phyloP scores from a whole-genome alignment of 2,797 vertebrate genomes.

The Sebastes cheni region DNA sequence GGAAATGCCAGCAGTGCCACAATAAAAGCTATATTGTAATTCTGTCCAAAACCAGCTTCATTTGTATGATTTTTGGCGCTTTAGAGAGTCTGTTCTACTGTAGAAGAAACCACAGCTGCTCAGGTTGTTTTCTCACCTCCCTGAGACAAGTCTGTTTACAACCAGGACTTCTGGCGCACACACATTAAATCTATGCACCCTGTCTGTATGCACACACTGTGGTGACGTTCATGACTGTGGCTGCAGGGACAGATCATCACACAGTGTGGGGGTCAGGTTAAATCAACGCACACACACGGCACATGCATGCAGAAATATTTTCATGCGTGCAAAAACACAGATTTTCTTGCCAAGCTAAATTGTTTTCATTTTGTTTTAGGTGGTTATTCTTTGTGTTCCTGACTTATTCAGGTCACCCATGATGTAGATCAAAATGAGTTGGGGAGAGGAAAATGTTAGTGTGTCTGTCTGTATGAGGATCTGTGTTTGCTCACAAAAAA shows the following conservation, averaged over 20 bases:
- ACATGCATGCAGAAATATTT: neutral
- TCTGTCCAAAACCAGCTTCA: slow-evolving; percentile 41
- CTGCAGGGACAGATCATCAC: neutral
- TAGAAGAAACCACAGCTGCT: slow-evolving; percentile 20
- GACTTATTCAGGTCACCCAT: slow-evolving; percentile 31
- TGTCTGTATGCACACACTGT: neutral
- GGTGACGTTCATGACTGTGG: neutral
- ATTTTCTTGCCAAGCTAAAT: slow-evolving; percentile 13
- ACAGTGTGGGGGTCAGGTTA: slow-evolving; percentile 1
- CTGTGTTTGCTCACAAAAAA: slow-evolving; percentile 8
- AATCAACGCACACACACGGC: neutral
- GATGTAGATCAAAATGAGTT: slow-evolving; percentile 1
- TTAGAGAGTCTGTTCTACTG: slow-evolving; percentile 2
- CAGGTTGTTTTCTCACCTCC: slow-evolving; percentile 40
- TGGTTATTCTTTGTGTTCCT: slow-evolving; percentile 23
- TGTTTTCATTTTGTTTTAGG: slow-evolving; percentile 11
- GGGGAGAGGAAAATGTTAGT: slow-evolving; percentile 27
- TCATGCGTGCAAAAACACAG: slow-evolving; percentile 7
- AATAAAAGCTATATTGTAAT: slow-evolving; percentile 33
- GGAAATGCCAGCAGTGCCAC: slow-evolving; percentile 23
- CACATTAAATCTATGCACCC: neutral
- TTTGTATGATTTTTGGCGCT: slow-evolving; percentile 18
- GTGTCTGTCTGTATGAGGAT: slow-evolving; percentile 2
- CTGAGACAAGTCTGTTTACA: slow-evolving; percentile 36
- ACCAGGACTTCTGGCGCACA: slow-evolving; percentile 23